phyloP scores from a whole-genome alignment of 2,797 vertebrate genomes.

The Lagorchestes hirsutus region DNA sequence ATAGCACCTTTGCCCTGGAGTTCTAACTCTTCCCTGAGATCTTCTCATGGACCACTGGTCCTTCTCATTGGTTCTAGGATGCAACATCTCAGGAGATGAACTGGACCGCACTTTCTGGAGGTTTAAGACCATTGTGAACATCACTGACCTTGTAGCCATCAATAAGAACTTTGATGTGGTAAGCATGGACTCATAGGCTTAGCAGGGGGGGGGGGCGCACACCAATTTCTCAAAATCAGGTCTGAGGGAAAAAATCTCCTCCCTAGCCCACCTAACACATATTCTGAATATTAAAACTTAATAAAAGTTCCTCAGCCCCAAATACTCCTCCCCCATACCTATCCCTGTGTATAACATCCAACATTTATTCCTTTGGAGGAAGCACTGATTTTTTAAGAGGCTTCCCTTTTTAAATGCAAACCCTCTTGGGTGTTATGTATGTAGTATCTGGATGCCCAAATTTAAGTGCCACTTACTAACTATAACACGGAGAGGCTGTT shows the following conservation, averaged over 20 bases:
- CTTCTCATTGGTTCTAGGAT: constrained; percentile 52
- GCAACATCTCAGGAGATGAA: constrained; percentile 47
- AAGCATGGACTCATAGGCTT: constrained; percentile 31
- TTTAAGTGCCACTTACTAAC: not conserved
- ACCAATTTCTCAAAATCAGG: not conserved
- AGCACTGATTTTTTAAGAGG: not conserved
- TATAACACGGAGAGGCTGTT: not conserved
- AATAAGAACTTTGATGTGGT: constrained; percentile 61
- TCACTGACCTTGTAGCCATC: constrained; percentile 45
- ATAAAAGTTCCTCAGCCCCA: not conserved
- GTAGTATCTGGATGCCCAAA: not conserved
- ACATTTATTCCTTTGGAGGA: not conserved
- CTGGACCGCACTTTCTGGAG: constrained; percentile 40
- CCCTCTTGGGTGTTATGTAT: not conserved
- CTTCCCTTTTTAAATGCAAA: not conserved
- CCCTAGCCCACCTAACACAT: not conserved
- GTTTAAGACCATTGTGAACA: constrained; percentile 48
- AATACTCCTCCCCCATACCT: not conserved
- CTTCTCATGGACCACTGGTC: not conserved
- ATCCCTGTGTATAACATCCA: not conserved
- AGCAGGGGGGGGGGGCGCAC: too few relatives aligned
- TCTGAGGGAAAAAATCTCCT: not conserved
- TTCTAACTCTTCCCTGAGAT: too few relatives aligned
- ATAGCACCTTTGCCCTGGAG: not conserved
- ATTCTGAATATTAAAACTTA: not conserved